phyloP scores from a whole-genome alignment of 2,113 vertebrate genomes.

The Leptosomus discolor region DNA sequence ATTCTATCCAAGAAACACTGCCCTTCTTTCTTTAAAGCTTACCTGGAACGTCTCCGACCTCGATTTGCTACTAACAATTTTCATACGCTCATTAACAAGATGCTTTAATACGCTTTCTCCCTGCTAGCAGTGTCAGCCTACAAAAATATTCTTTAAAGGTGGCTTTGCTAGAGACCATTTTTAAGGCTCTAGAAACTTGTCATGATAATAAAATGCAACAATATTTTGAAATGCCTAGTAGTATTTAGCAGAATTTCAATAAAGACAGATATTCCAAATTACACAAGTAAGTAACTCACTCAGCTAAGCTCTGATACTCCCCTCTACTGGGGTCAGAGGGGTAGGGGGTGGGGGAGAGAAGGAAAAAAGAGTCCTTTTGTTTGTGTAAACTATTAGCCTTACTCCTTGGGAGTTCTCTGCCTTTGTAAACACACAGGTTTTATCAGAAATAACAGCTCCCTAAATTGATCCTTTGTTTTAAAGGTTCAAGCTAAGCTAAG shows the following conservation, averaged over 20 bases:
- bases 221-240: background rate
- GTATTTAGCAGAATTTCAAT: background rate
- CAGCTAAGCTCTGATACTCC: no score
- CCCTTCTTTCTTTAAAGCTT: background rate
- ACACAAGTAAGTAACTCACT: no score
- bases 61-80: background rate
- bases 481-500: background rate
- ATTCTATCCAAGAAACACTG: background rate
- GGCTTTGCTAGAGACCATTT: background rate
- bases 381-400: background rate
- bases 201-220: background rate
- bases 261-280: background rate
- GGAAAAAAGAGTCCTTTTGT: background rate
- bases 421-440: slow-evolving; percentile 21
- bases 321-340: background rate
- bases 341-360: no score
- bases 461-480: background rate
- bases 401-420: background rate
- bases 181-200: background rate
- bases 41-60: background rate
- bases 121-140: background rate
- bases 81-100: background rate
- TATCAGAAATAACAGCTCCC: slow-evolving; percentile 48
- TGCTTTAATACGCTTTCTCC: background rate
- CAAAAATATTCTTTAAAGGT: background rate